phyloP scores from a whole-genome alignment of 2,113 vertebrate species.

The Oryzias celebensis region DNA sequence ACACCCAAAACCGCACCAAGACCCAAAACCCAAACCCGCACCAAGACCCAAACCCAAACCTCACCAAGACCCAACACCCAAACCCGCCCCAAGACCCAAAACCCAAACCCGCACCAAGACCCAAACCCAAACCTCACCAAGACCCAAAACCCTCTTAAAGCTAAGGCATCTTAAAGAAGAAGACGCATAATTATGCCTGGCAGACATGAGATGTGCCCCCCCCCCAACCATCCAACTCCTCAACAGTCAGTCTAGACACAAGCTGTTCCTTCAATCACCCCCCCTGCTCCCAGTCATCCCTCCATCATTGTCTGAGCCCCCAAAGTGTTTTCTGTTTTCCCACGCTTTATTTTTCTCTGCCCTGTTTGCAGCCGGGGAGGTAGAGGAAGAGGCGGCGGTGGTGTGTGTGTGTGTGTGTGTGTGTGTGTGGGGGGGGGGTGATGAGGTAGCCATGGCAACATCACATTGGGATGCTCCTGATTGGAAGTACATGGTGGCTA shows the following conservation, averaged over 20 bases:
- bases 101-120: no score
- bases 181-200: conserved; percentile 17
- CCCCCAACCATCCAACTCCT: conserved; percentile 44
- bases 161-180: background rate
- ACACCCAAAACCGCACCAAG: no score
- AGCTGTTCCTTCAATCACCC: conserved; percentile 52
- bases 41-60: no score
- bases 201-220: conserved; percentile 43
- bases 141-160: no score
- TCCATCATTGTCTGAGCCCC: conserved; percentile 66
- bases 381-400: conserved; percentile 12
- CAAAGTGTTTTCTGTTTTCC: conserved; percentile 62
- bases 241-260: conserved; percentile 64
- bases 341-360: conserved; percentile 73
- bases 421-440: conserved; percentile 15
- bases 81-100: no score
- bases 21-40: no score
- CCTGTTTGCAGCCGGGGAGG: conserved; percentile 60
- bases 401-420: background rate
- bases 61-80: no score
- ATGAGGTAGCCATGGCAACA: conserved; percentile 74
- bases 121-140: no score
- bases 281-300: conserved; percentile 19
- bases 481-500: conserved; percentile 73
- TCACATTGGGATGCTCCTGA: conserved; percentile 72